Base-by-base conservation (phyloP, 2,888 invertebrate genomes). In the Tetropium fuscum region DNA sequence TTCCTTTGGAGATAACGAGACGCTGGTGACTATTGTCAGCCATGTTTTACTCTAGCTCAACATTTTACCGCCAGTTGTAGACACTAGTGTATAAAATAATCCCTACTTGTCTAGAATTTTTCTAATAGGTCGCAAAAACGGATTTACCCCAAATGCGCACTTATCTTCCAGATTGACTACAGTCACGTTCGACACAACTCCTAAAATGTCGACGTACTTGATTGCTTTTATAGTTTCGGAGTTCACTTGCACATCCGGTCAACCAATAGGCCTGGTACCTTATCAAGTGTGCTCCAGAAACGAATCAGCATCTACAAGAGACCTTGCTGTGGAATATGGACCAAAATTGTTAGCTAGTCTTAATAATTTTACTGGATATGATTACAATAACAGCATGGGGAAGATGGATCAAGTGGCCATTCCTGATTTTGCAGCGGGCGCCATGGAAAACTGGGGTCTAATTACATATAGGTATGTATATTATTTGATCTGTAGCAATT, bases 221-320 rank as follows among this genome's bases (percentile, higher is more conserved):
- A 53, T 68, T 0, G 71, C 71, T 5, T 66, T 69, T 27, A 47
- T 68, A 1, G 58, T 71, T 19, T 69, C 71, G 0, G 65, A 71
- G 13, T 71, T 69, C 32, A 65, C 64, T 2, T 71, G 69, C 34
- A 53, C 68, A 2, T 3, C 55, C 3, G 66, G 64, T 6, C 62
- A 49, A n/a, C 41, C 56, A 13, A 47, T 66, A 11, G 48, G 41
- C n/a, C 7, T 10, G 2, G 59, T 68, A 0, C 64, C 66, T 0
- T 66, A 69, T 44, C 45, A 40, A 10, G 63, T 72, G 1, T 72
- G 70, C 32, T 72, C 72, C 2, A 55, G 62, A 47, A 25, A 32
- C 2, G 60, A 62, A 36, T 51, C 66, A n/a, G 25, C 11, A 1
- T 16, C 10, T 0, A 58, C 40, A 2, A 54, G 72, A 53, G 49